Evolutionary conservation across 2,113 vertebrate species (phyloP), one percentile per base, ranked within the genome.

Genomic region (Hipposideros armiger): DNA sequence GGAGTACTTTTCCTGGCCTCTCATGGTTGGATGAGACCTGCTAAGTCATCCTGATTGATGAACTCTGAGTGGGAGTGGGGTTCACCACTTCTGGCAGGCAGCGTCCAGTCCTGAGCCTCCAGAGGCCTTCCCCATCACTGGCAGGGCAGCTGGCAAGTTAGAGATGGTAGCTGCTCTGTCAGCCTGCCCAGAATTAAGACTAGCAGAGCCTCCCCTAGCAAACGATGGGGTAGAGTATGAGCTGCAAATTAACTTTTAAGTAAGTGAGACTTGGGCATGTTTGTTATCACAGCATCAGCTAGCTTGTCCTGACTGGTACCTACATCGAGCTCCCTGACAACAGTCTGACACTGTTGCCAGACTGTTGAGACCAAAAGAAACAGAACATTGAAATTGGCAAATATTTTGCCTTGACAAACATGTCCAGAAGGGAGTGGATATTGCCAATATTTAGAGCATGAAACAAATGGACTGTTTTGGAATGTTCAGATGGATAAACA

Each of bases 321-420:
- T 73, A 45, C 40, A 7, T 52, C 28, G 4, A 74, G n/a, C 11
- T 40, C 19, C n/a, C 30, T 78, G n/a, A 42, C 62, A 26, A 26
- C 58, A 58, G 56, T 58, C 56, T 22, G 45, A 54, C 58, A 40
- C 20, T 16, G 36, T 56, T 45, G 11, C 60, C 70, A 77, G 47
- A 47, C 32, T 73, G 54, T n/a, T 36, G 54, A 95, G 93, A 84
- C n/a, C 26, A 80, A 80, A 92, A 86, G 40, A 86, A 52, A n/a
- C 32, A 81, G 70, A 86, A 88, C 14, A 73, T 32, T 84, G 81
- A 24, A 87, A 56, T 16, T 66, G 47, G 84, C 56, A 96, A 95
- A 96, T 96, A 92, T 92, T 97, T 95, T 88, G 70, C 64, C 66
- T 96, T 90, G 64, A 66, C 58, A 87, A 81, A 94, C 76, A 69